Evolutionary conservation across 2,888 invertebrate species (phyloP).

Genomic region (Pollenia labialis): DNA sequence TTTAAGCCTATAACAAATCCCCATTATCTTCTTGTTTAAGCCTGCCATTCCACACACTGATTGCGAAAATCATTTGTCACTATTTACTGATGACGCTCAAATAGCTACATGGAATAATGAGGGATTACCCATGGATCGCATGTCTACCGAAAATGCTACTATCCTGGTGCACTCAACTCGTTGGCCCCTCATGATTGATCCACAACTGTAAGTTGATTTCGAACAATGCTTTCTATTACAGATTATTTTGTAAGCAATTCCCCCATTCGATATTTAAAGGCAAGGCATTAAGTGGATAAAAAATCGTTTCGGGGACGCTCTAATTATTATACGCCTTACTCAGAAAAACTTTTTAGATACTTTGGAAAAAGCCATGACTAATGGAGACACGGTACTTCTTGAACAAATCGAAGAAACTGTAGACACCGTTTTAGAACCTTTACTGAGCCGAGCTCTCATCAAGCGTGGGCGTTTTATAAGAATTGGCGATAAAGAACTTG

Average conservation of each 20-base stretch:
- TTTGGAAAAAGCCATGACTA: conserved; percentile 90
- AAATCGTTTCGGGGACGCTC: conserved; percentile 89
- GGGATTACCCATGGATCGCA: conserved; percentile 95
- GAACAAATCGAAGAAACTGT: conserved; percentile 96
- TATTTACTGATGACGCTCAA: conserved; percentile 96
- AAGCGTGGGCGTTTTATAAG: conserved; percentile 92
- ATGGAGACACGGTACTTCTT: conserved; percentile 91
- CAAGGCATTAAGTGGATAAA: conserved; percentile 99
- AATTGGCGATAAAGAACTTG: conserved; percentile 97
- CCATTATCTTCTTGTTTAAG: conserved; percentile 78
- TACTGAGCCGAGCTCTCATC: conserved; percentile 94
- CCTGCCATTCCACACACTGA: conserved; percentile 92
- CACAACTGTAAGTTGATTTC: conserved; percentile 87
- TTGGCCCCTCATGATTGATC: conserved; percentile 98
- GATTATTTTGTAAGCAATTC: not conserved
- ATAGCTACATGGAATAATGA: conserved; percentile 98
- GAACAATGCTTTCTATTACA: not conserved
- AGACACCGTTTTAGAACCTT: conserved; percentile 96
- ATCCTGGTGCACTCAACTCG: conserved; percentile 95
- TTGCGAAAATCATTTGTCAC: conserved; percentile 90
- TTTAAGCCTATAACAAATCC: too few species aligned
- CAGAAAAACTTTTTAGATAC: conserved; percentile 93
- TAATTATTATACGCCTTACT: conserved; percentile 91
- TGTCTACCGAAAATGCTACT: conserved; percentile 98
- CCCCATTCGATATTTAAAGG: conserved; percentile 78